phyloP scores from a whole-genome alignment of 2,888 invertebrate species.

The Nebria brevicollis region DNA sequence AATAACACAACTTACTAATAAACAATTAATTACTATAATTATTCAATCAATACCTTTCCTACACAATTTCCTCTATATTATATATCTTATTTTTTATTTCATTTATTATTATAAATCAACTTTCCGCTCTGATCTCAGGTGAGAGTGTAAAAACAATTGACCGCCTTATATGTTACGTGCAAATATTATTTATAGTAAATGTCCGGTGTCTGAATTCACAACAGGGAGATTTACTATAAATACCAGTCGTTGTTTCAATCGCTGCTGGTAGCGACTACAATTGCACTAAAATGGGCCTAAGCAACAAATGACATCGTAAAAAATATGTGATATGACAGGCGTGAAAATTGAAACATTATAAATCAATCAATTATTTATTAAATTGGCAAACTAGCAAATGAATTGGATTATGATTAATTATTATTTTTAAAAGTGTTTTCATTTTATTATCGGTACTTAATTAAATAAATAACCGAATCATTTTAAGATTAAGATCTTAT shows the following conservation, averaged over 20 bases:
- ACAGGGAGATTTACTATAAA: constrained; percentile 14
- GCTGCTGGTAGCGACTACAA: background rate
- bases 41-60: background rate
- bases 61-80: background rate
- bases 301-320: constrained; percentile 1
- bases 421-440: background rate
- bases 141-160: constrained; percentile 16
- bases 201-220: background rate
- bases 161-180: constrained; percentile 25
- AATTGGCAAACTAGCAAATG: background rate
- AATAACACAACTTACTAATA: background rate
- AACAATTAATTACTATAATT: background rate
- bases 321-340: constrained; percentile 16
- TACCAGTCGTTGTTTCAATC: background rate
- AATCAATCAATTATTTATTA: constrained; percentile 30
- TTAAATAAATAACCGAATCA: too few species aligned
- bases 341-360: constrained; percentile 26
- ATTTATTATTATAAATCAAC: background rate
- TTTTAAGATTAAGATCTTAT: too few species aligned
- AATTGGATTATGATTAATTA: constrained; percentile 16
- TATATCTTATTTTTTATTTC: background rate
- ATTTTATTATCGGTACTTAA: too few species aligned
- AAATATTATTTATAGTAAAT: constrained; percentile 30
- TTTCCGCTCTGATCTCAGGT: background rate
- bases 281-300: background rate